These are phyloP conservation scores for Aromia moschata DNA, from an alignment of 2,888 invertebrate species.

Conservation along the genomic window DNA sequence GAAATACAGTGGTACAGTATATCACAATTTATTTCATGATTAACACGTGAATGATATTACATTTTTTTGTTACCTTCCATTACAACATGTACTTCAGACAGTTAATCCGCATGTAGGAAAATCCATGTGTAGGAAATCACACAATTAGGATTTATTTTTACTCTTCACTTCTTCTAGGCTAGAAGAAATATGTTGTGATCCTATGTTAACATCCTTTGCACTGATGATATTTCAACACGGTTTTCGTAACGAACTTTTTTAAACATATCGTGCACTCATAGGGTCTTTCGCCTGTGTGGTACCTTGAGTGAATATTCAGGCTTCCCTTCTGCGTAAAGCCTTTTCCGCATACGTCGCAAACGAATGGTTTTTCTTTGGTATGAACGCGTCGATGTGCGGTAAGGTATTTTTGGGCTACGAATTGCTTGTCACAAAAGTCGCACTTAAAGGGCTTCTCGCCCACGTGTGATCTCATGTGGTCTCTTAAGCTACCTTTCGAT, in stretches of 20 bases:
- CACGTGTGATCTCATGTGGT: conserved; percentile 53
- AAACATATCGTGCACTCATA: conserved; percentile 54
- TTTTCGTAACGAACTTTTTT: conserved; percentile 39
- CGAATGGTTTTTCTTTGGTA: conserved; percentile 62
- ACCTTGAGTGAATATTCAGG: conserved; percentile 62
- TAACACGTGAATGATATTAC: no score
- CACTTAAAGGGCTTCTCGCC: conserved; percentile 43
- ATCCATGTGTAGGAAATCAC: no score
- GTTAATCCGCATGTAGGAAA: no score
- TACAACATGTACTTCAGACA: no score
- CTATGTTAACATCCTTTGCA: no score
- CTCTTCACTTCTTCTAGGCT: no score
- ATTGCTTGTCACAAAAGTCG: conserved; percentile 57
- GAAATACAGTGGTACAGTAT: no score
- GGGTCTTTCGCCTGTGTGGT: conserved; percentile 56
- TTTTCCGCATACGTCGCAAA: conserved; percentile 67
- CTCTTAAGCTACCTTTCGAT: conserved; percentile 60
- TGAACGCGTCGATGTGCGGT: conserved; percentile 53
- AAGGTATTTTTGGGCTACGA: conserved; percentile 58
- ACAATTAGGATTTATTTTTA: no score
- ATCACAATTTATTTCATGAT: no score
- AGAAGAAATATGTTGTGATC: no score
- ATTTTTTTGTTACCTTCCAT: no score
- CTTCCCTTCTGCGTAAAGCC: conserved; percentile 67
- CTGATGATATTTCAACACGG: conserved; percentile 50